These are phyloP conservation scores for Lepidurus apus DNA, from an alignment of 1,140 invertebrate species.

Conservation along the genomic window DNA sequence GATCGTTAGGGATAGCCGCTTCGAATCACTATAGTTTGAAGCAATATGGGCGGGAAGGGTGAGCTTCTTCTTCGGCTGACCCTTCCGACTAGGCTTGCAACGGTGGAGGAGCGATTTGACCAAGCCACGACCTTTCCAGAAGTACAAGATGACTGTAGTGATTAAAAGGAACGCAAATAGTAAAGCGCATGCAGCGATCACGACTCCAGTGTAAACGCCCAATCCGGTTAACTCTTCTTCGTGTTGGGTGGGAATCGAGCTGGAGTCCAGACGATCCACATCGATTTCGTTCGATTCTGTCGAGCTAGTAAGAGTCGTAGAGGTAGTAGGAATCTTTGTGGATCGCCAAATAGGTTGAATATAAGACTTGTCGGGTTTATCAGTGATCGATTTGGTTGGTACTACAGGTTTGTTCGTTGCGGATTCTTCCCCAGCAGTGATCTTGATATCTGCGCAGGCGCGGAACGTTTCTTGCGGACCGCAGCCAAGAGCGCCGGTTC, in stretches of 20 bases:
- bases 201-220: slow-evolving; percentile 30
- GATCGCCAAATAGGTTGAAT: slow-evolving; percentile 12
- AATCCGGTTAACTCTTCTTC: neutral
- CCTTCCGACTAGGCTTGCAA: neutral
- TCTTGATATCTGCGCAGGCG: slow-evolving; percentile 72
- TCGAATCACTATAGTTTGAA: slow-evolving; percentile 16
- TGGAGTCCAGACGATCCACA: neutral
- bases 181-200: slow-evolving; percentile 30
- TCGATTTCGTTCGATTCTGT: slow-evolving; percentile 17
- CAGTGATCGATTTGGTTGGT: slow-evolving; percentile 19
- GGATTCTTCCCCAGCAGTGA: slow-evolving; percentile 47
- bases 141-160: slow-evolving; percentile 30
- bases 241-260: neutral
- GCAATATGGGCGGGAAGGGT: slow-evolving; percentile 22
- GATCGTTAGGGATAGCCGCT: slow-evolving; percentile 26
- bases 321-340: neutral
- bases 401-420: slow-evolving; percentile 22
- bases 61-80: slow-evolving; percentile 23
- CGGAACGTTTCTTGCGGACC: slow-evolving; percentile 82
- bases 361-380: neutral
- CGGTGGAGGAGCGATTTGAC: slow-evolving; percentile 27
- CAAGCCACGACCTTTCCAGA: slow-evolving; percentile 30
- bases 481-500: slow-evolving; percentile 65
- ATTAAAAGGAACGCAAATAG: slow-evolving; percentile 33
- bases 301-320: neutral